These are phyloP conservation scores for Podarcis cretensis DNA, from an alignment of 2,113 vertebrate genomes.

Conservation along the genomic window DNA sequence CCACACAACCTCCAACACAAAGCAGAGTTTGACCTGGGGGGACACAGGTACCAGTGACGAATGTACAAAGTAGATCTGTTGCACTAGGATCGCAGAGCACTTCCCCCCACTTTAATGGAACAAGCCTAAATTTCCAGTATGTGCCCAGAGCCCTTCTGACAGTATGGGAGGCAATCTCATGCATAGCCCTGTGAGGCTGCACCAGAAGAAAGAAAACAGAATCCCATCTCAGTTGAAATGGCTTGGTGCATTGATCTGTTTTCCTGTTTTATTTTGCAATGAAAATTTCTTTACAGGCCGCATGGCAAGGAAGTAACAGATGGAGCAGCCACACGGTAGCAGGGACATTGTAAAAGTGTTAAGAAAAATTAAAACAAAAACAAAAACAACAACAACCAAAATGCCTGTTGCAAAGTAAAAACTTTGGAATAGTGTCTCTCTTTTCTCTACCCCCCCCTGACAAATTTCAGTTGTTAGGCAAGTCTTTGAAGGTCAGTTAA, in stretches of 20 bases:
- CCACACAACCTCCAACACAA: no score
- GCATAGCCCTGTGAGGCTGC: background rate
- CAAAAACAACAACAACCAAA: conserved; percentile 32
- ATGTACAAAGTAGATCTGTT: no score
- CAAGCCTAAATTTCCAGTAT: no score
- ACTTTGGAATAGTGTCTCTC: conserved; percentile 19
- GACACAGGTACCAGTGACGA: no score
- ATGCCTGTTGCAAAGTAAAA: conserved; percentile 50
- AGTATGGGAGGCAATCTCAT: no score
- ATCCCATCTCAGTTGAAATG: conserved; percentile 12
- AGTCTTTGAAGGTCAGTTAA: conserved; percentile 53
- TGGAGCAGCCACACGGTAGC: conserved; percentile 69
- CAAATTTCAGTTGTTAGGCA: conserved; percentile 62
- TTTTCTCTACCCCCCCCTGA: background rate
- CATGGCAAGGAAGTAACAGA: conserved; percentile 70
- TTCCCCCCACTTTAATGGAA: no score
- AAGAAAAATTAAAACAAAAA: conserved; percentile 38
- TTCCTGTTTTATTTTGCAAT: conserved; percentile 61
- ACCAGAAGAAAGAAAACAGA: conserved; percentile 35
- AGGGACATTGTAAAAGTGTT: conserved; percentile 56
- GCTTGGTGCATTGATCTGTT: conserved; percentile 49
- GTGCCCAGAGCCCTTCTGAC: no score
- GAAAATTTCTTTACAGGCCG: conserved; percentile 45
- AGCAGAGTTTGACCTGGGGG: no score
- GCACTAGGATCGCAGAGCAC: no score